Evolutionary conservation across 2,113 vertebrate genomes (phyloP).

Genomic region (Cyrtonyx montezumae): DNA sequence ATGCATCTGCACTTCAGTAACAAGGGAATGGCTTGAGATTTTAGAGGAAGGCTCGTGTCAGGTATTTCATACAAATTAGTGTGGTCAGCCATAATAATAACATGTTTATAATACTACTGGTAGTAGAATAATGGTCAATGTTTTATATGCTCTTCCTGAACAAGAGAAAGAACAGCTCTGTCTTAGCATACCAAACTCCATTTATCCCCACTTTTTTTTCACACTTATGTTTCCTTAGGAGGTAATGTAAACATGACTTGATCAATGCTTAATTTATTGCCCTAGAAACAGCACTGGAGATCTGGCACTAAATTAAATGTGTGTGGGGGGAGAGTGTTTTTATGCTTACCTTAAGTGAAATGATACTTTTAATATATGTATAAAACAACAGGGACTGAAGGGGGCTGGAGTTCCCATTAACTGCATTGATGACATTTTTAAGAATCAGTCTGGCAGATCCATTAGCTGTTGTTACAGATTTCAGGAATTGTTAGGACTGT

Average conservation of each 20-base stretch:
- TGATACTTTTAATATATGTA: constrained; percentile 19
- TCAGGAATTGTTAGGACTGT: constrained; percentile 41
- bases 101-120: neutral
- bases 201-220: neutral
- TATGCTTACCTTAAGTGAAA: constrained; percentile 55
- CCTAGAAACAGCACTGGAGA: constrained; percentile 35
- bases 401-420: constrained; percentile 72
- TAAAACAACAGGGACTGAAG: constrained; percentile 57
- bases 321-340: constrained; percentile 36
- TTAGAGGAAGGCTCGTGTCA: neutral
- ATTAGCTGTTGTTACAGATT: constrained; percentile 57
- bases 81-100: neutral
- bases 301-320: neutral
- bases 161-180: neutral
- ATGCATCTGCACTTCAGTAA: neutral
- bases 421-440: constrained; percentile 43
- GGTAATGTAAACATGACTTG: neutral
- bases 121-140: neutral
- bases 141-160: neutral
- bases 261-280: constrained; percentile 52
- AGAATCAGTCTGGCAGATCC: constrained; percentile 64
- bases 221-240: neutral
- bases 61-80: neutral
- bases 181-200: neutral
- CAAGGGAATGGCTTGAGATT: neutral